phyloP scores from a whole-genome alignment of 1,140 invertebrate species.

The Ctenoplectra terminalis region DNA sequence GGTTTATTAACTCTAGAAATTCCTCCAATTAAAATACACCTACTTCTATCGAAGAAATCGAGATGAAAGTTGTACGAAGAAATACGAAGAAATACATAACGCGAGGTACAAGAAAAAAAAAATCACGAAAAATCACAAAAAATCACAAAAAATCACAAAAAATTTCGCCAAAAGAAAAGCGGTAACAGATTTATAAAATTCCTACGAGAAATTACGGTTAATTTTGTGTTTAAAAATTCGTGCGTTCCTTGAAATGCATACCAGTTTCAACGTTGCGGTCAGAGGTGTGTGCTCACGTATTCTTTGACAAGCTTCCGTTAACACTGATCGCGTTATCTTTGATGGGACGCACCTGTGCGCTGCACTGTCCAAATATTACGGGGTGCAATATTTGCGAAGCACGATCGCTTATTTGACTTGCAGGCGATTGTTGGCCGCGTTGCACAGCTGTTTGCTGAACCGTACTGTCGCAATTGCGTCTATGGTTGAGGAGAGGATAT shows the following conservation, averaged over 20 bases:
- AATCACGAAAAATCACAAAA: too few relatives aligned
- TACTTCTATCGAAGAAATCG: too few relatives aligned
- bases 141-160: too few relatives aligned
- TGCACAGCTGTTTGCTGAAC: background rate
- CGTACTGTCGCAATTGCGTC: background rate
- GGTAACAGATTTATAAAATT: too few relatives aligned
- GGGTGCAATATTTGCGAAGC: conserved; percentile 14
- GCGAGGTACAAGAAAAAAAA: too few relatives aligned
- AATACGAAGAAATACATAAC: too few relatives aligned
- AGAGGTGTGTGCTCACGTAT: background rate
- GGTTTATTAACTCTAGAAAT: too few relatives aligned
- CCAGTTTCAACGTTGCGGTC: too few relatives aligned
- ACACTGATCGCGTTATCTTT: conserved; percentile 28
- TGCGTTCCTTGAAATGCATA: background rate
- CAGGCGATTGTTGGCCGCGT: conserved; percentile 19
- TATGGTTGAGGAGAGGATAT: background rate
- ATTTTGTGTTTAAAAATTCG: background rate
- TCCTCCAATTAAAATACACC: too few relatives aligned
- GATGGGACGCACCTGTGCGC: conserved; percentile 1
- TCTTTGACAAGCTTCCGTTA: background rate
- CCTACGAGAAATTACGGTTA: too few relatives aligned
- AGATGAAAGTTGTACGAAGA: too few relatives aligned
- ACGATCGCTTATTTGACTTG: conserved; percentile 30
- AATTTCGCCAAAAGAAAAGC: too few relatives aligned
- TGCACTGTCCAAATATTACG: conserved; percentile 29